Conservation (phyloP, 2,797 vertebrate species). For the Chelidonichthys spinosus region DNA sequence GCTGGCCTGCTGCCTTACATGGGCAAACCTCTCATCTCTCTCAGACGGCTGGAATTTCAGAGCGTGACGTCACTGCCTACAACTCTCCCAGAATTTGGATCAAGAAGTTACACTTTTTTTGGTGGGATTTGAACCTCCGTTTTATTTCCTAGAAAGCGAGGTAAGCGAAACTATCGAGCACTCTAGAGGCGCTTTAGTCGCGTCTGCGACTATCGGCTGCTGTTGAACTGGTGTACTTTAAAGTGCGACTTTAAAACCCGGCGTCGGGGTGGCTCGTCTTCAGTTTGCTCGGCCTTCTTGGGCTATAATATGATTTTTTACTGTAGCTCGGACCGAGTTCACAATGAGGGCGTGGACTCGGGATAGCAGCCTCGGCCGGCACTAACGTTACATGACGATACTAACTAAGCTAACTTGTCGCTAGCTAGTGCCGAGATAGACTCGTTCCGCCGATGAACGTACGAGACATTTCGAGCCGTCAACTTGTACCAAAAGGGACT, state of each 20-base stretch:
- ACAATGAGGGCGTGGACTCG: conserved; percentile 83
- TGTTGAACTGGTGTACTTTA: neutral
- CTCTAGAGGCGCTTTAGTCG: neutral
- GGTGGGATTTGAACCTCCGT: conserved; percentile 79
- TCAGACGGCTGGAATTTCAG: conserved; percentile 84
- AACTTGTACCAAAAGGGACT: conserved; percentile 32
- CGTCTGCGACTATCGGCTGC: neutral
- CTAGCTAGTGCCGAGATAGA: conserved; percentile 19
- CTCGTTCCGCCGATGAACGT: neutral
- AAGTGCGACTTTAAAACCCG: neutral
- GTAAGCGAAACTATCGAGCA: conserved; percentile 73
- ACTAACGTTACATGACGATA: conserved; percentile 45
- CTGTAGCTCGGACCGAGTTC: conserved; percentile 70
- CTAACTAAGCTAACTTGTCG: conserved; percentile 52
- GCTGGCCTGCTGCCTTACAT: conserved; percentile 87
- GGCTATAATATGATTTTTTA: conserved; percentile 56
- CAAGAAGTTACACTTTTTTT: conserved; percentile 86
- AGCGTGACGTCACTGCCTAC: conserved; percentile 87
- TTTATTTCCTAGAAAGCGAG: conserved; percentile 85
- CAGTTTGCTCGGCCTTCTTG: conserved; percentile 67
- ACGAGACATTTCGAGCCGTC: conserved; percentile 9
- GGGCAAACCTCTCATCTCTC: conserved; percentile 83
- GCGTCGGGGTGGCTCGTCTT: conserved; percentile 37
- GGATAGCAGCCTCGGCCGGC: conserved; percentile 43
- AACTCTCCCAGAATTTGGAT: conserved; percentile 86